A percentile compares a stretch with the other conserved stretches of the same genome.
phyloP scores from a whole-genome alignment of 2,888 invertebrate species.

The Callosobruchus maculatus region DNA sequence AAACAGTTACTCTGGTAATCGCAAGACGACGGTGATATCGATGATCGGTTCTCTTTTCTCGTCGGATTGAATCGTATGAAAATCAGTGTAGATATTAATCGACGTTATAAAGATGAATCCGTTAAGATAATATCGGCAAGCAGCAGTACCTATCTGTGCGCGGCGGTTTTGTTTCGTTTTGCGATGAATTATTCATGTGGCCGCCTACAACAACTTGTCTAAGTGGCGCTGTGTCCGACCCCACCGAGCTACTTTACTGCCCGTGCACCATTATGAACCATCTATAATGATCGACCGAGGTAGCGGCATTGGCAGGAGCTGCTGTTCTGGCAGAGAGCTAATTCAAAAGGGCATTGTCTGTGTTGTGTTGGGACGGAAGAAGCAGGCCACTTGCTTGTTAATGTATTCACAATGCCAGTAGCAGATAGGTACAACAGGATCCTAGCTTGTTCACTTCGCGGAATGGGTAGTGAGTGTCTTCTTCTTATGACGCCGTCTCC shows the following conservation, averaged over 20 bases:
- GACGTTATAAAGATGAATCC: background rate
- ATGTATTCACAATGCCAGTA: background rate
- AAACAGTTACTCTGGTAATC: background rate
- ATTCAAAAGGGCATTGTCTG: background rate
- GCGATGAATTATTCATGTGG: background rate
- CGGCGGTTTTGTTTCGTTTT: background rate
- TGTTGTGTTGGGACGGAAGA: background rate
- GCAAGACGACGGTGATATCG: background rate
- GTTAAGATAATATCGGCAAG: background rate
- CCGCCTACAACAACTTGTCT: constrained; percentile 2
- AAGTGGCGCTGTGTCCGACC: background rate
- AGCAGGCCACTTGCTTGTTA: background rate
- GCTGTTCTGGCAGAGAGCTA: background rate
- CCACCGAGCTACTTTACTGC: background rate
- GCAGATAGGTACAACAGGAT: too few relatives aligned
- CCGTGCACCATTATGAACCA: background rate
- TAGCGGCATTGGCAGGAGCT: background rate
- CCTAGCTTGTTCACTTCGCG: too few relatives aligned
- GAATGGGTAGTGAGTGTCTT: too few relatives aligned
- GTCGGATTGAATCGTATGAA: background rate
- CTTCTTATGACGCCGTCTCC: too few relatives aligned
- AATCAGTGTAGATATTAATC: background rate
- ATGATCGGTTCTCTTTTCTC: too few relatives aligned
- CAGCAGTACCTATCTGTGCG: background rate
- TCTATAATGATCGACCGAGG: background rate